Evolutionary conservation across 2,888 invertebrate genomes (phyloP), one percentile per base, ranked within the genome.

Genomic region (Brassicogethes aeneus): DNA sequence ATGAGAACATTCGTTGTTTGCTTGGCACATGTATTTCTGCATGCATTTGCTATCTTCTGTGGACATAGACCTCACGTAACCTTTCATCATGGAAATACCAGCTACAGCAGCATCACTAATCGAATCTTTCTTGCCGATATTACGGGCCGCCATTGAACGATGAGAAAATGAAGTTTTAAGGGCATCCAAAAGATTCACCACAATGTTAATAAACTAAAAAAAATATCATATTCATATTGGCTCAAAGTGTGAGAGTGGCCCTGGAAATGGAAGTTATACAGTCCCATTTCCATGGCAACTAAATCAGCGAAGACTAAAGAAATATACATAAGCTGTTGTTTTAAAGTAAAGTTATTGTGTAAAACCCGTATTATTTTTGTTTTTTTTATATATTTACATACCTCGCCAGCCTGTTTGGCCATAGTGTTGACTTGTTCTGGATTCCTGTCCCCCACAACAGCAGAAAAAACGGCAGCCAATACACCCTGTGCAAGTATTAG

Each of bases 361-460:
- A n/a, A n/a, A n/a, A n/a, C n/a, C n/a, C n/a, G n/a, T n/a, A n/a
- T n/a, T n/a, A n/a, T n/a, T n/a, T n/a, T n/a, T n/a, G n/a, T n/a
- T n/a, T n/a, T n/a, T n/a, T n/a, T n/a, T n/a, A n/a, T n/a, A 23
- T 33, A 23, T 39, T 37, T 69, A 78, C 86, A 79, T 84, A 91
- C 91, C 89, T 91, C 89, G 72, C 89, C 86, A 72, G 91, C 89
- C 74, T 91, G 90, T 76, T 88, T 90, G 74, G 90, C 91, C 86
- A 91, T 87, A 74, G 83, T 82, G 75, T 88, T 84, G 72, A 89
- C 86, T 75, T 89, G 89, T 71, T 86, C 84, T 67, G 89, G 89
- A 75, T 91, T 86, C 79, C 85, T 85, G 72, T 84, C 80, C 75
- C 90, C 90, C 74, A 91, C 81, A 75, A 91, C 78, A 72, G 87